Conservation (phyloP, 2,888 invertebrate genomes). For the Latrodectus hesperus region DNA sequence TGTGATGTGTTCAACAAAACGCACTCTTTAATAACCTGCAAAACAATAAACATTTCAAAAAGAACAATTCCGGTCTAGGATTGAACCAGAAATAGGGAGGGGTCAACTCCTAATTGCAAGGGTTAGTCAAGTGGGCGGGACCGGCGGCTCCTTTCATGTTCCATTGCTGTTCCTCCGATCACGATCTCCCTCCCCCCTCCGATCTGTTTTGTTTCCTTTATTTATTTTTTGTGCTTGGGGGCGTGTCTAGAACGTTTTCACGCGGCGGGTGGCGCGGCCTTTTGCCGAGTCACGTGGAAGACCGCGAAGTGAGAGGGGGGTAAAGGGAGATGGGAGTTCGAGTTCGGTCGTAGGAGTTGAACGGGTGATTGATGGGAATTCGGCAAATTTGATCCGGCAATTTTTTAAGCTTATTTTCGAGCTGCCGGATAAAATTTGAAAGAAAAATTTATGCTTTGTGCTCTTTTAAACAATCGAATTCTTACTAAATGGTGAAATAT, state of each 20-base stretch:
- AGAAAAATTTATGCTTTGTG: not conserved
- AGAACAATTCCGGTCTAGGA: slow-evolving; percentile 27
- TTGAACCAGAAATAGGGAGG: slow-evolving; percentile 52
- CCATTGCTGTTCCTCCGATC: slow-evolving; percentile 16
- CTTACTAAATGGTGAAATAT: too few relatives aligned
- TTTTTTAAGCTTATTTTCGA: not conserved
- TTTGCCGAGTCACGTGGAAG: slow-evolving; percentile 38
- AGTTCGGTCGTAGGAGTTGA: slow-evolving; percentile 12
- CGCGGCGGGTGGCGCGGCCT: slow-evolving; percentile 60
- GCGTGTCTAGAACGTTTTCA: slow-evolving; percentile 64
- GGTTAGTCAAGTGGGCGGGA: slow-evolving; percentile 68
- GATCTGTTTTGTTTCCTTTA: slow-evolving; percentile 40
- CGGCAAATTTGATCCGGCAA: not conserved
- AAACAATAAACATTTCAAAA: slow-evolving; percentile 59
- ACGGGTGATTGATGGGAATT: slow-evolving; percentile 12
- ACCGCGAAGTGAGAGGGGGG: not conserved
- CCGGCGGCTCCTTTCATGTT: slow-evolving; percentile 65
- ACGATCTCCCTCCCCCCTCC: slow-evolving; percentile 27
- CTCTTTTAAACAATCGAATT: not conserved
- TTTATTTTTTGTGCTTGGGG: slow-evolving; percentile 49
- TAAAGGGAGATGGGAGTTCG: slow-evolving; percentile 23
- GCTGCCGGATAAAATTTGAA: not conserved
- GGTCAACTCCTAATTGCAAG: slow-evolving; percentile 68
- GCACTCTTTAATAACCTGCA: slow-evolving; percentile 55
- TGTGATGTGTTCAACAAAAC: slow-evolving; percentile 29